Conservation (phyloP, 1,140 invertebrate genomes). For the Hypothenemus hampei region DNA sequence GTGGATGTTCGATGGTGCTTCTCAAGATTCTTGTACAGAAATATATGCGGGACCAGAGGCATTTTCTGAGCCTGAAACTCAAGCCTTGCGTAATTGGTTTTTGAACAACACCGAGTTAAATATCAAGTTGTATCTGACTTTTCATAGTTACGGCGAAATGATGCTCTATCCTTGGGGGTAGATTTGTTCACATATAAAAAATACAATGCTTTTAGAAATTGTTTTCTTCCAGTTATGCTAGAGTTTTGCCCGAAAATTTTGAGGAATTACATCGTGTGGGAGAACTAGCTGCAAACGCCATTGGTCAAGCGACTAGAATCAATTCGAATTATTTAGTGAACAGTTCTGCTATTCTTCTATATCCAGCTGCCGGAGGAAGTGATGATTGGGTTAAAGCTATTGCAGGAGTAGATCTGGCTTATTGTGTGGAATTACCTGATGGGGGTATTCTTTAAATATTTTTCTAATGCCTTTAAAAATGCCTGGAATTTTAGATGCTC, state of each 20-base stretch:
- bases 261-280: conserved; percentile 46
- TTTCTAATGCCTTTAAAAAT: not conserved
- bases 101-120: conserved; percentile 42
- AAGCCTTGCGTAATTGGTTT: conserved; percentile 53
- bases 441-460: conserved; percentile 37
- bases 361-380: conserved; percentile 60
- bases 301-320: conserved; percentile 41
- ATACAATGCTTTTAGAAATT: not conserved
- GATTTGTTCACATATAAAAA: conserved; percentile 44
- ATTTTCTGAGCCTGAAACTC: conserved; percentile 70
- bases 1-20: conserved; percentile 60
- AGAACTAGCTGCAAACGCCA: conserved; percentile 44
- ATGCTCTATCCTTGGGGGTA: conserved; percentile 73
- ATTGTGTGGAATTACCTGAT: conserved; percentile 72
- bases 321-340: conserved; percentile 56
- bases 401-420: conserved; percentile 64
- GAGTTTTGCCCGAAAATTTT: conserved; percentile 42
- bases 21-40: conserved; percentile 57
- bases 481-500: not conserved
- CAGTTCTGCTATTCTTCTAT: conserved; percentile 57
- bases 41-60: conserved; percentile 63
- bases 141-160: conserved; percentile 65
- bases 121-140: conserved; percentile 60
- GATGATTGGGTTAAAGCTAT: conserved; percentile 66
- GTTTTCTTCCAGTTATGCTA: conserved; percentile 43